Conservation (phyloP, 2,113 vertebrate species). For the Gambusia holbrooki region DNA sequence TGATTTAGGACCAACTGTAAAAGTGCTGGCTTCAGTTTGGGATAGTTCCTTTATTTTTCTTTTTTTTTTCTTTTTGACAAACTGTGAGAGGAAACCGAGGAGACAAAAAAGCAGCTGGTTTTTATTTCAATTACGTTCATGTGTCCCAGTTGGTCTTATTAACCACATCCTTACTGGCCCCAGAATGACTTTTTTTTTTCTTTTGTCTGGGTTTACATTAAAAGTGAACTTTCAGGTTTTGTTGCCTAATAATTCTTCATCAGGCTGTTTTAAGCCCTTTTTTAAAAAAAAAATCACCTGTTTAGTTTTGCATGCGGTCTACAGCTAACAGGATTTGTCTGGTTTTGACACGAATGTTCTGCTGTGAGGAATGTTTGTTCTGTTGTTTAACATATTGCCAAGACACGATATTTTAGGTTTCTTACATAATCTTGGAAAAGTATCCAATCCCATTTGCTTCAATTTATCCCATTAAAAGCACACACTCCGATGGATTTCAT, state of each 20-base stretch:
- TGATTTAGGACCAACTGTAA: constrained; percentile 36
- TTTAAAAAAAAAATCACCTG: no score
- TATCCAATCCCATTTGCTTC: background rate
- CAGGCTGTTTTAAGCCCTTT: constrained; percentile 63
- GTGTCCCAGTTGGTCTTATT: constrained; percentile 74
- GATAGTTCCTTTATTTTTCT: background rate
- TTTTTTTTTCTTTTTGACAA: background rate
- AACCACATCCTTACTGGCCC: constrained; percentile 53
- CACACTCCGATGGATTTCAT: background rate
- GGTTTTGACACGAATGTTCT: constrained; percentile 46
- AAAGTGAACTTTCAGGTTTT: constrained; percentile 67
- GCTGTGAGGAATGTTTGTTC: constrained; percentile 44
- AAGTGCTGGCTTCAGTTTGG: constrained; percentile 28
- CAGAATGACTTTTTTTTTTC: constrained; percentile 64
- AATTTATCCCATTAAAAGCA: background rate
- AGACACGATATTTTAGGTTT: background rate
- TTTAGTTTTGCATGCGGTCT: constrained; percentile 75
- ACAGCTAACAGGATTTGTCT: constrained; percentile 61
- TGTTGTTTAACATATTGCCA: no score
- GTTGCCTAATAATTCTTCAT: constrained; percentile 67
- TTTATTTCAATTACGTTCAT: constrained; percentile 70
- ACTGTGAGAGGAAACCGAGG: constrained; percentile 3
- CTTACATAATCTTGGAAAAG: background rate
- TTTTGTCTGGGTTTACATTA: constrained; percentile 63
- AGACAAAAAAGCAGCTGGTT: constrained; percentile 55